Conservation (phyloP, 2,113 vertebrate species). For the Sphyrna mokarran region DNA sequence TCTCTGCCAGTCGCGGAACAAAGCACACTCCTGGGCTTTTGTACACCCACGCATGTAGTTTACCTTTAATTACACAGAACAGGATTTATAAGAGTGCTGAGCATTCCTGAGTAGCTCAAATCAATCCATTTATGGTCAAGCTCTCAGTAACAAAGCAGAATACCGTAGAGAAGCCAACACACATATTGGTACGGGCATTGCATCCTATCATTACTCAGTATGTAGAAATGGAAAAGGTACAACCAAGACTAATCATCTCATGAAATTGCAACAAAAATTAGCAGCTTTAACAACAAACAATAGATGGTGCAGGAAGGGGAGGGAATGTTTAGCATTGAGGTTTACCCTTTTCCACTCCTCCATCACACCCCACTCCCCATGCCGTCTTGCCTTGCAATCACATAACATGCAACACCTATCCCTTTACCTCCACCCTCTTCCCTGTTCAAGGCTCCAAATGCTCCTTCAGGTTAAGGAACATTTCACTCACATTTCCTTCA, state of each 20-base stretch:
- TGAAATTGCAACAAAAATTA: too few species aligned
- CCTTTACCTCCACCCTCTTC: too few species aligned
- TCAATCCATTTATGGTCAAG: not conserved
- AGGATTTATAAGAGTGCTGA: not conserved
- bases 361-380: too few species aligned
- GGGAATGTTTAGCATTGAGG: too few species aligned
- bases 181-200: not conserved
- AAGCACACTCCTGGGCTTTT: not conserved
- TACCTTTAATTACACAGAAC: not conserved
- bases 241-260: not conserved
- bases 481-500: too few species aligned
- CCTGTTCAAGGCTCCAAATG: too few species aligned
- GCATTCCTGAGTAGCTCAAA: not conserved
- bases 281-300: too few species aligned
- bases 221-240: not conserved
- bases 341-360: too few species aligned
- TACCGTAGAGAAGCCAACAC: not conserved
- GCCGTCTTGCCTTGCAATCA: too few species aligned
- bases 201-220: not conserved
- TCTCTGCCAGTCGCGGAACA: not conserved
- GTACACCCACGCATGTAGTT: not conserved
- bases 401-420: too few species aligned
- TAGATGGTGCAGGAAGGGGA: too few species aligned
- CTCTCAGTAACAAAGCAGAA: not conserved
- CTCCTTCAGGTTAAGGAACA: too few species aligned